Percentiles rank a stretch among this genome's conserved stretches.
Evolutionary conservation across 2,888 invertebrate species (phyloP).

Genomic region (Brachyopa scutellaris): DNA sequence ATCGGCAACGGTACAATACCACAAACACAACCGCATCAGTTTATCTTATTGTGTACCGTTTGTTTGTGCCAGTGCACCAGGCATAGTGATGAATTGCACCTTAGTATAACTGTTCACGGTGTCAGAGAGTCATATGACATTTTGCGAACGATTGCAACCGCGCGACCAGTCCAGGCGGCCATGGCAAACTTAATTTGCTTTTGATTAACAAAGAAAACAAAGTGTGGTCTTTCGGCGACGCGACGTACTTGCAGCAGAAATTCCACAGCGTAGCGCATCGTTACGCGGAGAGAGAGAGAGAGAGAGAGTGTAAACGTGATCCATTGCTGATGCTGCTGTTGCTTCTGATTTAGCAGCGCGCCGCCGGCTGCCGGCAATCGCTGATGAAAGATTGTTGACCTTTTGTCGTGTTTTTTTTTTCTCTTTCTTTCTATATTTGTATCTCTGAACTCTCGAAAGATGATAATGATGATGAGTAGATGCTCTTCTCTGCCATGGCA

Average conservation of each 20-base stretch:
- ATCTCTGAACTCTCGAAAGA: background rate
- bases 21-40: constrained; percentile 8
- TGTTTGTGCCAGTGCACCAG: background rate
- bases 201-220: no score
- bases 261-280: constrained; percentile 16
- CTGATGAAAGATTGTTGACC: no score
- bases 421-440: background rate
- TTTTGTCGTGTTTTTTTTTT: no score
- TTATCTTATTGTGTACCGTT: constrained; percentile 12
- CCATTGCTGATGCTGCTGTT: constrained; percentile 13
- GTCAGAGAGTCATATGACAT: constrained; percentile 55
- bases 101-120: constrained; percentile 15
- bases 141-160: constrained; percentile 32
- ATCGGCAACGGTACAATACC: constrained; percentile 1
- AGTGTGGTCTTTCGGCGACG: background rate
- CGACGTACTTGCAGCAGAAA: background rate
- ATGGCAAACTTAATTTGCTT: background rate
- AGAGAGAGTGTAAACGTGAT: constrained; percentile 39
- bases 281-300: no score
- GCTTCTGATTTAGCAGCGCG: no score
- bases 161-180: background rate
- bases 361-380: no score
- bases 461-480: constrained; percentile 24
- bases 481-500: constrained; percentile 54
- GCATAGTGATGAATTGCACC: constrained; percentile 49